Base-by-base conservation (phyloP, 2,797 vertebrate species). In the Delichon dasypus region DNA sequence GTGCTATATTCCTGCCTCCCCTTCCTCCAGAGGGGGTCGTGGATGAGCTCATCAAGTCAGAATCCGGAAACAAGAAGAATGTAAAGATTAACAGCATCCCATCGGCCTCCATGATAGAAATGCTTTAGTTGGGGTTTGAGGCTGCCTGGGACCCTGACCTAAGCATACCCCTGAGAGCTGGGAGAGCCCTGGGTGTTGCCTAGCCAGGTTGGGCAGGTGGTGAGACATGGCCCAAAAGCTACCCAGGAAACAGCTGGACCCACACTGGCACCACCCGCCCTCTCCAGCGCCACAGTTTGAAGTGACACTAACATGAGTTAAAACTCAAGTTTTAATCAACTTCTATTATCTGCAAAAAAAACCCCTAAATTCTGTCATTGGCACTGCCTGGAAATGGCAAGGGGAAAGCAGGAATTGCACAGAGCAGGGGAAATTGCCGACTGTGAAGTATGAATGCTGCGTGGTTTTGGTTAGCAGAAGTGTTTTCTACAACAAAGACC, bases 11-110 rank as follows among this genome's bases (percentile, higher is more conserved):
- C 18, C 55, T 51, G 55, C 57, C 21, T 58, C 38, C 44, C 40
- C 53, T 67, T 73, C 26, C 40, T 47, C 27, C 4, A 9, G 8
- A 13, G 5, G 3, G 8, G 3, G 8, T 22, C 0, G 0, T 9
- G 53, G 12, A 8, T 38, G 16, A 80, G 30, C 47, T 68, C 42
- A 50, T 68, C 7, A 4, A 62, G 9, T 4, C 34, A 20, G 22
- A 10, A 65, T 50, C 22, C 32, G 68, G 50, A 58, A 45, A 5
- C 26, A 48, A 67, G 57, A 71, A 73, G 45, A 73, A 30, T 36
- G 5, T 16, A 40, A 77, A 74, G n/a, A 53, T 42, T 25, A 81
- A 27, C 34, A 70, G 58, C 6, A 36, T 72, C 54, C 27, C 17
- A 13, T 1, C 30, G 34, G 11, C 42, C 38, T 81, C 40, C 42